A percentile compares a stretch with the other conserved stretches of the same genome.
Conservation (phyloP, 2,113 vertebrate genomes). For the Semnornis frantzii region DNA sequence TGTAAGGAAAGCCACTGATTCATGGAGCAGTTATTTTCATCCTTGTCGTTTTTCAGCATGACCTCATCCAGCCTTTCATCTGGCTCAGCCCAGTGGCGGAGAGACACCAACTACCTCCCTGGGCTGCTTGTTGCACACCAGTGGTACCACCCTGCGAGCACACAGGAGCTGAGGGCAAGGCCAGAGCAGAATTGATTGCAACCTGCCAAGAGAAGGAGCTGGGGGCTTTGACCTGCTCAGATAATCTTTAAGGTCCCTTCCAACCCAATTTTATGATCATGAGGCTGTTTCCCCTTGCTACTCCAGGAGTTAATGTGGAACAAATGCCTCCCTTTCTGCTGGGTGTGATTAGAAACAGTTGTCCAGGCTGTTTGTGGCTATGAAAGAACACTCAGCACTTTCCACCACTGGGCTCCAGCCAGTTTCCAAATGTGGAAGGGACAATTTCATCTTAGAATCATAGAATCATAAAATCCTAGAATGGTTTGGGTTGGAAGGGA, state of each 20-base stretch:
- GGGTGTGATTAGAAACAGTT: background rate
- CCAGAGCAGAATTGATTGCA: background rate
- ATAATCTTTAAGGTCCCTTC: no score
- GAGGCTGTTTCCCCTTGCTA: background rate
- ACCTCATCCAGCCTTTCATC: constrained; percentile 32
- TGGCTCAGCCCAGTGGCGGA: background rate
- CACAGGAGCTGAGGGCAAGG: background rate
- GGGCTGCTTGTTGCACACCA: background rate
- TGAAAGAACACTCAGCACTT: background rate
- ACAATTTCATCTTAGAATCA: background rate
- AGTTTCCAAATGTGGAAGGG: background rate
- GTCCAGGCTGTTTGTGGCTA: background rate
- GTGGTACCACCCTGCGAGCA: background rate
- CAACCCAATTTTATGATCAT: background rate
- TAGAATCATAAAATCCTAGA: no score
- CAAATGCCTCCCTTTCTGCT: constrained; percentile 12
- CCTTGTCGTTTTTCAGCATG: background rate
- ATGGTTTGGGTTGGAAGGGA: no score
- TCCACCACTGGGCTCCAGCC: background rate
- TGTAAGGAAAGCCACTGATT: constrained; percentile 32
- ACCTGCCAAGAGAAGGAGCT: background rate
- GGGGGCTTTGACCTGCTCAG: background rate
- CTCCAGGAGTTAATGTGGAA: background rate
- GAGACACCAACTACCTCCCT: background rate
- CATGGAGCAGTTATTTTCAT: constrained; percentile 33